Evolutionary conservation across 2,797 vertebrate species (phyloP).

Genomic region (Microctenopoma lineatum): DNA sequence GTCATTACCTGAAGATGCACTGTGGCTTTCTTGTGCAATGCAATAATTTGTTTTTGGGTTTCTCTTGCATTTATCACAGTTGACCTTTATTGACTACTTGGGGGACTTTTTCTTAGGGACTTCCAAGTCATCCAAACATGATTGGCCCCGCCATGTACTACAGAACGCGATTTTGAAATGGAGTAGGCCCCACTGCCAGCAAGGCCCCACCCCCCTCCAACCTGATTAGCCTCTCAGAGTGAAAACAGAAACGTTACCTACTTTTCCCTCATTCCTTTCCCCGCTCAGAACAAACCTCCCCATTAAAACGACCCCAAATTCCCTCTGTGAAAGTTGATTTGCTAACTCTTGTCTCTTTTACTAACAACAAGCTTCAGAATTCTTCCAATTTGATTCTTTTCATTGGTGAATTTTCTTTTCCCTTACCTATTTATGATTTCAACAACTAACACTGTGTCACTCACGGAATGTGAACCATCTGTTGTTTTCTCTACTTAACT

Average conservation of each 20-base stretch:
- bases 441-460: conserved; percentile 92
- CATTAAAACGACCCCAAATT: conserved; percentile 58
- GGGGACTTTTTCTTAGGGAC: conserved; percentile 20
- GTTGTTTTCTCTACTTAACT: conserved; percentile 86
- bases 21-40: conserved; percentile 38
- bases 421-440: conserved; percentile 78
- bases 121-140: conserved; percentile 40
- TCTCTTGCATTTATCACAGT: conserved; percentile 38
- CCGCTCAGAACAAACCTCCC: conserved; percentile 52
- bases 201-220: conserved; percentile 28
- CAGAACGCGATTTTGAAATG: conserved; percentile 37
- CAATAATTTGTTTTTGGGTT: conserved; percentile 56
- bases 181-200: conserved; percentile 28
- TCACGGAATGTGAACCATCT: conserved; percentile 91
- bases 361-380: conserved; percentile 85
- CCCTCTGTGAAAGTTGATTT: conserved; percentile 77
- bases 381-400: conserved; percentile 80
- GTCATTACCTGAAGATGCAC: conserved; percentile 2
- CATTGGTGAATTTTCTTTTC: conserved; percentile 77
- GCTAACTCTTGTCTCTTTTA: conserved; percentile 88
- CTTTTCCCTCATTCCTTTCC: conserved; percentile 56
- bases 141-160: conserved; percentile 56
- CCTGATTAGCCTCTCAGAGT: conserved; percentile 68
- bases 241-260: conserved; percentile 63
- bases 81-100: conserved; percentile 21